Percentiles rank a stretch among this genome's conserved stretches.
phyloP scores from a whole-genome alignment of 2,113 vertebrate species.

The Sander lucioperca region DNA sequence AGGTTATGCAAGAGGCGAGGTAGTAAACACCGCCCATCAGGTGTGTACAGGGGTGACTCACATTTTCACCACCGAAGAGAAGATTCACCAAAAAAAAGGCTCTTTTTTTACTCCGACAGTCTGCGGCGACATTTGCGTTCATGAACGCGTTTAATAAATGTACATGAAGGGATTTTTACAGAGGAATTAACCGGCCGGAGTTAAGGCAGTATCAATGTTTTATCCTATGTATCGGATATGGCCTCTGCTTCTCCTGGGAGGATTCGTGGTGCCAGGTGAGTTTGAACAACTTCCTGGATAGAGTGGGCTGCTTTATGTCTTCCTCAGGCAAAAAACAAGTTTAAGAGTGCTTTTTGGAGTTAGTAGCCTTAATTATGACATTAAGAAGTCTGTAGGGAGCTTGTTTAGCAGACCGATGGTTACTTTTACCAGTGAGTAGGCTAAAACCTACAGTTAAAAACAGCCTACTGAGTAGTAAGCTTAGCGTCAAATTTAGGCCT shows the following conservation, averaged over 20 bases:
- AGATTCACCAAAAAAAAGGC: not conserved
- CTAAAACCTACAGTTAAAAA: not conserved
- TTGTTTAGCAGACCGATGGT: not conserved
- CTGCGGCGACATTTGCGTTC: not conserved
- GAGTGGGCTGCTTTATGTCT: too few relatives aligned
- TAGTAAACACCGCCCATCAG: conserved; percentile 53
- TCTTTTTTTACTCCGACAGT: not conserved
- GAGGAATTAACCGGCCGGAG: not conserved
- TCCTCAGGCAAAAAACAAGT: not conserved
- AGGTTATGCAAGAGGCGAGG: conserved; percentile 39
- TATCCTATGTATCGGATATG: conserved; percentile 67
- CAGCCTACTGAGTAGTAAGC: not conserved
- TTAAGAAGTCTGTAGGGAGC: not conserved
- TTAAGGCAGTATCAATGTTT: conserved; percentile 28
- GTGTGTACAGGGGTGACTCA: conserved; percentile 40
- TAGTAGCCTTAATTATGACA: too few relatives aligned
- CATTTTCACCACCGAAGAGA: not conserved
- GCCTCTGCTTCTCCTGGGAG: conserved; percentile 72
- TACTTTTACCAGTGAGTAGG: not conserved
- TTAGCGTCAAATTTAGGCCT: not conserved
- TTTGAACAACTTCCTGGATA: conserved; percentile 48
- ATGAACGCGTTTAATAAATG: not conserved
- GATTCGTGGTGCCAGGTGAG: conserved; percentile 78
- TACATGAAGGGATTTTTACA: conserved; percentile 14
- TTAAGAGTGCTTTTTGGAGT: not conserved